Percentiles rank a stretch among this genome's conserved stretches.
Evolutionary conservation across 2,888 invertebrate genomes (phyloP).

Genomic region (Troglohyphantes excavatus): DNA sequence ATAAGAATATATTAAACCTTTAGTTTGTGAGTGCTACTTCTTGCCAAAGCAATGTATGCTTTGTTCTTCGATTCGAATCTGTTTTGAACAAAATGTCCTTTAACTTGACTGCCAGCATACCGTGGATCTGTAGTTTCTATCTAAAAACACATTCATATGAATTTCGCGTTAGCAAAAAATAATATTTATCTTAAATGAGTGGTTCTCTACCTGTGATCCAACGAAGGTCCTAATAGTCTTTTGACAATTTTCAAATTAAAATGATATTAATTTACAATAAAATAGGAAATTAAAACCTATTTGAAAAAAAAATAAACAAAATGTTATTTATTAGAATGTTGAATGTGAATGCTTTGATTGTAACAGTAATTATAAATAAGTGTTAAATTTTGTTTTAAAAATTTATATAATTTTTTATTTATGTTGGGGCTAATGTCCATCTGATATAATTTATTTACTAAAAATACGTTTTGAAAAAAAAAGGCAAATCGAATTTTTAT

Average conservation of each 20-base stretch:
- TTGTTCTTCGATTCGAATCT: constrained; percentile 42
- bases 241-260: background rate
- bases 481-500: no score
- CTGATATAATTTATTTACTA: no score
- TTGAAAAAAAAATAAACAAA: no score
- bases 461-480: no score
- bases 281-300: no score
- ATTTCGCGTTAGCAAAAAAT: background rate
- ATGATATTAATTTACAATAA: background rate
- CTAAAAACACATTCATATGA: constrained; percentile 3
- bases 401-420: no score
- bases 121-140: constrained; percentile 48
- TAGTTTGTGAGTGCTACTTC: constrained; percentile 43
- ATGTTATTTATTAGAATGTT: no score
- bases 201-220: background rate
- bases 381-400: no score
- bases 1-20: constrained; percentile 28
- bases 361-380: no score
- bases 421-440: no score
- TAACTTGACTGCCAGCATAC: constrained; percentile 44
- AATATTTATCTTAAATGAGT: background rate
- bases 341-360: no score
- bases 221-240: background rate
- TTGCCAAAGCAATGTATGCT: constrained; percentile 57
- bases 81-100: constrained; percentile 39